Base-by-base conservation (phyloP, 2,888 invertebrate genomes). In the Drosophila kambysellisi region DNA sequence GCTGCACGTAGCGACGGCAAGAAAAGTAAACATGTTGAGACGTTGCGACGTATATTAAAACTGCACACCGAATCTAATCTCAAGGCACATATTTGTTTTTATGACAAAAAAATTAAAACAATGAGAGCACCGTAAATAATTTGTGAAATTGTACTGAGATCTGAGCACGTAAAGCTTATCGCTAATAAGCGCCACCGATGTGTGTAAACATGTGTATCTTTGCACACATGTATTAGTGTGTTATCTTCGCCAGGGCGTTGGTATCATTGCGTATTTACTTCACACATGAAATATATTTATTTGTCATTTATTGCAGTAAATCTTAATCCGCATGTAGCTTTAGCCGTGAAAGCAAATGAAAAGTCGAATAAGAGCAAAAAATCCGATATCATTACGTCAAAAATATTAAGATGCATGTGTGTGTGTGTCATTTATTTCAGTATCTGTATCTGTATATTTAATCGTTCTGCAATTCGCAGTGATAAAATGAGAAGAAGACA, bases 121-220 rank as follows among this genome's bases (percentile, higher is more conserved):
- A 46, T 46, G 59, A 41, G 62, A 52, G 25, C 15, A 73, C 50
- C 20, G 61, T 56, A 65, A 69, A 67, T 62, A 66, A 65, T n/a
- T 65, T 43, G 52, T 50, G 12, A 54, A 43, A 60, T 61, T 30
- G 32, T 51, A 32, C 51, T 58, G 56, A 60, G 65, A 70, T 77
- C 53, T 51, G 50, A 48, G 74, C 88, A 84, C 84, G 84, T 84
- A 88, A 63, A 35, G 52, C 83, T 88, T 84, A 88, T 84, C 84
- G 70, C 53, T 81, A 76, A 84, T 79, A 79, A 76, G 58, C 58
- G 52, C 25, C 65, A 70, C 50, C 48, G 62, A 64, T 70, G 57
- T 74, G 63, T 63, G 67, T 35, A 39, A 39, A n/a, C 39, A 29
- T 46, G 35, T 35, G 9, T 54, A 33, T 57, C 2, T 39, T 2